Evolutionary conservation across 2,888 invertebrate genomes (phyloP).

Genomic region (Teleogryllus oceanicus): DNA sequence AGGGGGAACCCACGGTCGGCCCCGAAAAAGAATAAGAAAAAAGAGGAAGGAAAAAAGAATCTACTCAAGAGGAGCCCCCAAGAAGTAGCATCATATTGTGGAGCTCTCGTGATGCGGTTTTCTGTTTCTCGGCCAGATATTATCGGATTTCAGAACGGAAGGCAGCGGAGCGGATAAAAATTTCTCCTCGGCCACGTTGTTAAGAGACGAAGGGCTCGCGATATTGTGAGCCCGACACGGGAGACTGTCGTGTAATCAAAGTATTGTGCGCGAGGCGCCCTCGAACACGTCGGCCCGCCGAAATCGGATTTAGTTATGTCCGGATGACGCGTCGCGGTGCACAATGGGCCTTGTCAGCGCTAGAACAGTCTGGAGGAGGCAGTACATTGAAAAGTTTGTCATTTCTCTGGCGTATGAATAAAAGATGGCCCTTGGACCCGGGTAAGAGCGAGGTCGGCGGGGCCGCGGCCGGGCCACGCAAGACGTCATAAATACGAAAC

Average conservation of each 20-base stretch:
- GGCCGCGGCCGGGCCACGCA: too few species aligned
- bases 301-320: not conserved
- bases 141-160: not conserved
- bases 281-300: not conserved
- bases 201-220: not conserved
- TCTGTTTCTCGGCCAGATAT: not conserved
- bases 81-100: constrained; percentile 18
- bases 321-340: too few species aligned
- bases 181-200: not conserved
- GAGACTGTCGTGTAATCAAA: constrained; percentile 10
- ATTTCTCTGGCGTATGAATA: too few species aligned
- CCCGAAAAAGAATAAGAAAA: not conserved
- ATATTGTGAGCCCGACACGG: not conserved
- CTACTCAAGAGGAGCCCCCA: not conserved
- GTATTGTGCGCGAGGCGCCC: not conserved
- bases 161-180: not conserved
- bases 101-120: not conserved
- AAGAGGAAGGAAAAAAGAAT: not conserved
- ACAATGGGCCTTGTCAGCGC: too few species aligned
- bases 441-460: too few species aligned
- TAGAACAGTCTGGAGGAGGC: too few species aligned
- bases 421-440: too few species aligned
- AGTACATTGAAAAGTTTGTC: too few species aligned
- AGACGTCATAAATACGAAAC: too few species aligned
- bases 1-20: too few species aligned